These are phyloP conservation scores for Sicus ferrugineus DNA, from an alignment of 2,888 invertebrate genomes.

Conservation along the genomic window DNA sequence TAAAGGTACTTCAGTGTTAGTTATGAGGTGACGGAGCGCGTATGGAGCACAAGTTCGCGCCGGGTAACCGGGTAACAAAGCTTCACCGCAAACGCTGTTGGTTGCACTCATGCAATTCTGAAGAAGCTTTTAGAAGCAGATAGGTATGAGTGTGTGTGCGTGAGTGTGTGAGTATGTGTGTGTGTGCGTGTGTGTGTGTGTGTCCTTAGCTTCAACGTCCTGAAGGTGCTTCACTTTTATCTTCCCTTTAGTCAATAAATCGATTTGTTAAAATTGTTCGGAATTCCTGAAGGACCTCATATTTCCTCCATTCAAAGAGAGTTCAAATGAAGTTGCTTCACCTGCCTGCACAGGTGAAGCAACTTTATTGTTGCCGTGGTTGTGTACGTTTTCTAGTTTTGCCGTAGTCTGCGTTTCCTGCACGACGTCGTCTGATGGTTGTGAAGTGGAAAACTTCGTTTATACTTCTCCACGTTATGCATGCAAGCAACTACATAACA, in stretches of 20 bases:
- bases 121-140: slow-evolving; percentile 14
- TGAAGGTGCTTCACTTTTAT: neutral
- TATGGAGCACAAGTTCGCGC: neutral
- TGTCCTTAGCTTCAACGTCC: too few species aligned
- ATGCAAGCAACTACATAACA: neutral
- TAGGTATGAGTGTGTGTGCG: neutral
- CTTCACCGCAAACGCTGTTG: slow-evolving; percentile 1
- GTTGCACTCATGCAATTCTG: slow-evolving; percentile 22
- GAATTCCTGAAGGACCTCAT: slow-evolving; percentile 24
- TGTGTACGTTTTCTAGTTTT: too few species aligned
- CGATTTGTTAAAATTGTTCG: slow-evolving; percentile 24
- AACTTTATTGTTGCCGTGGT: too few species aligned
- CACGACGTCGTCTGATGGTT: neutral
- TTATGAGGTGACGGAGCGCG: neutral
- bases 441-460: neutral
- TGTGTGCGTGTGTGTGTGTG: neutral
- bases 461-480: neutral
- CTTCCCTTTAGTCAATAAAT: slow-evolving; percentile 10
- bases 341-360: too few species aligned
- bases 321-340: slow-evolving; percentile 17
- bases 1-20: neutral
- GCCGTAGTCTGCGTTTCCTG: too few species aligned
- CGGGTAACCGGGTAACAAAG: neutral
- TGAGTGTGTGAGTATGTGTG: neutral
- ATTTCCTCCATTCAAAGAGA: slow-evolving; percentile 12